Percentiles rank a stretch among this genome's conserved stretches.
Evolutionary conservation across 2,797 vertebrate genomes (phyloP).

Genomic region (Bryconaethiops microstoma): DNA sequence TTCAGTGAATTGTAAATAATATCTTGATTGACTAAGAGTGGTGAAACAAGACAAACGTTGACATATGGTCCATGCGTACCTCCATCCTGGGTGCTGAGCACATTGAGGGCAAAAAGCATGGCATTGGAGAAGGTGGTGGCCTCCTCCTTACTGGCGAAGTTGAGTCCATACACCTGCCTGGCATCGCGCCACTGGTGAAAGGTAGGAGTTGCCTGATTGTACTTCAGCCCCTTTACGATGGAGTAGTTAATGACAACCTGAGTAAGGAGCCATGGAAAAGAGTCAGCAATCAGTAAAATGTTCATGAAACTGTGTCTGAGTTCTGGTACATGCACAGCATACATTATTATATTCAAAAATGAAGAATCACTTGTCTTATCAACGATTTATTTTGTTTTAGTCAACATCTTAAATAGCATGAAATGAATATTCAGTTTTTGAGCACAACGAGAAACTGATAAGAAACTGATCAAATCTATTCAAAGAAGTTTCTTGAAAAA

Average conservation of each 20-base stretch:
- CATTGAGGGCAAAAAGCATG: constrained; percentile 94
- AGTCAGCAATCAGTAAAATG: neutral
- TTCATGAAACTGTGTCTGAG: neutral
- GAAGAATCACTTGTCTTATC: no score
- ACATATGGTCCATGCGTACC: constrained; percentile 70
- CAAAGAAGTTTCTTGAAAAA: no score
- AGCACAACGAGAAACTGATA: no score
- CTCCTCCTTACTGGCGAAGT: constrained; percentile 98
- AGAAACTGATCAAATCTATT: no score
- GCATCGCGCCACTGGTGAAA: constrained; percentile 98
- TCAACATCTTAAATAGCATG: no score
- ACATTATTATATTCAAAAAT: no score
- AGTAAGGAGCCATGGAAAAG: neutral
- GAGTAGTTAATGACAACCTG: constrained; percentile 99
- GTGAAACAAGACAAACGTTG: neutral
- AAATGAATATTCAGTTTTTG: no score
- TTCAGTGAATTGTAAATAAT: neutral
- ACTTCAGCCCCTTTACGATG: constrained; percentile 97
- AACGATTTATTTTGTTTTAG: no score
- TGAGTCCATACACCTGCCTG: constrained; percentile 95
- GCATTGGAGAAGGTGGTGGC: constrained; percentile 97
- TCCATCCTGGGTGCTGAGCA: constrained; percentile 95
- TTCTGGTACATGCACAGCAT: no score
- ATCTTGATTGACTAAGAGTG: neutral
- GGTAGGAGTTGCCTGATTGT: constrained; percentile 97